Evolutionary conservation across 2,113 vertebrate genomes (phyloP), one percentile per base, ranked within the genome.

Genomic region (Nettapus auritus): DNA sequence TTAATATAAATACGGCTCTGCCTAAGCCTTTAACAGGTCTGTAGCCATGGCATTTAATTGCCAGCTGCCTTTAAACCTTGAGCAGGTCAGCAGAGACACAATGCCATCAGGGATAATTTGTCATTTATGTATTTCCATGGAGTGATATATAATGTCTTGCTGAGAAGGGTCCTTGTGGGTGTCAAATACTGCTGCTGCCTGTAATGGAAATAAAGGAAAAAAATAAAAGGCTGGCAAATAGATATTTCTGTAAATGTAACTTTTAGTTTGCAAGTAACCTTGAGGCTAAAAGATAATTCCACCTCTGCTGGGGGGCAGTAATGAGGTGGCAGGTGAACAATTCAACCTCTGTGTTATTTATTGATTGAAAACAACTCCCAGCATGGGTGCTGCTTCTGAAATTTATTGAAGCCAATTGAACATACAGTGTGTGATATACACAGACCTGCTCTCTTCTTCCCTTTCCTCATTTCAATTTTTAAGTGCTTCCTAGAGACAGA

Each of bases 111-210:
- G 96, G 93, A 94, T 97, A 94, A 94, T 98, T 97, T 97, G 95
- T 97, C 96, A 96, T 96, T 97, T 91, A 94, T 97, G 68, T 94
- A 95, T 97, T 97, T 97, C 93, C 75, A 53, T 95, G 87, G 93
- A 82, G 90, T 97, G 96, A 97, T 97, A 93, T 93, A 97, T 96
- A 96, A 97, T 97, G 80, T 78, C 93, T 90, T 46, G 52, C 90
- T 95, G 94, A 90, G 93, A 95, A 95, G 95, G 95, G 96, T 96
- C 97, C 96, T 97, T 97, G 96, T 96, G 95, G 96, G 73, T 96
- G 97, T 98, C 96, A 96, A 96, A 94, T 55, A 57, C 56, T 91
- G 93, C 88, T 96, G 63, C 90, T 95, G 86, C 82, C 86, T 86
- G 15, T 96, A 94, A 97, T 60, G 42, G 96, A 97, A 96, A 97